Conservation (phyloP, 2,888 invertebrate genomes). For the Agrilus mali region DNA sequence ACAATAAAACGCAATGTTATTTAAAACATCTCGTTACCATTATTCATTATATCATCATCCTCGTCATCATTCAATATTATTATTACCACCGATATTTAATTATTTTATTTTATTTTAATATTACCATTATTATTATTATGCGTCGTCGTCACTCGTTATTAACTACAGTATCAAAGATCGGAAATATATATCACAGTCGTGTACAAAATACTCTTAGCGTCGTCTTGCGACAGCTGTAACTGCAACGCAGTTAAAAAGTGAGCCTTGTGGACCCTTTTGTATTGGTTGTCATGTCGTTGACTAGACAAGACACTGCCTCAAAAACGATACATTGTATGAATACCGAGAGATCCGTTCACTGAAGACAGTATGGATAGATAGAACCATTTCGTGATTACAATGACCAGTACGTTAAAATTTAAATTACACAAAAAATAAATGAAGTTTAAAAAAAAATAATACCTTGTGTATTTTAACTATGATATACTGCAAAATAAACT, state of each 20-base stretch:
- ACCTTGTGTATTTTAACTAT: too few species aligned
- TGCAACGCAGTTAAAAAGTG: slow-evolving; percentile 24
- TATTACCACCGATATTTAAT: not conserved
- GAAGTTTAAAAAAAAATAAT: too few species aligned
- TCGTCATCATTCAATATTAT: not conserved
- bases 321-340: not conserved
- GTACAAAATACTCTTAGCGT: slow-evolving; percentile 33
- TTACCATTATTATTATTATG: slow-evolving; percentile 9
- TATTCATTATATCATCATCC: slow-evolving; percentile 2
- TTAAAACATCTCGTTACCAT: slow-evolving; percentile 9
- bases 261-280: slow-evolving; percentile 10
- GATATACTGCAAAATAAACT: too few species aligned
- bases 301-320: slow-evolving; percentile 9
- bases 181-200: slow-evolving; percentile 33
- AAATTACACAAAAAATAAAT: too few species aligned
- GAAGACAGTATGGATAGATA: too few species aligned
- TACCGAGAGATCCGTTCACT: too few species aligned
- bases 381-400: too few species aligned
- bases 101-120: not conserved
- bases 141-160: slow-evolving; percentile 19
- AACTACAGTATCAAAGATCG: slow-evolving; percentile 27
- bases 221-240: slow-evolving; percentile 31
- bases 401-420: too few species aligned
- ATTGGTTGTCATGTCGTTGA: slow-evolving; percentile 9
- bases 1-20: slow-evolving; percentile 13